These are phyloP conservation scores for Stenolophus ochropezus DNA, from an alignment of 2,888 invertebrate species.

Conservation along the genomic window DNA sequence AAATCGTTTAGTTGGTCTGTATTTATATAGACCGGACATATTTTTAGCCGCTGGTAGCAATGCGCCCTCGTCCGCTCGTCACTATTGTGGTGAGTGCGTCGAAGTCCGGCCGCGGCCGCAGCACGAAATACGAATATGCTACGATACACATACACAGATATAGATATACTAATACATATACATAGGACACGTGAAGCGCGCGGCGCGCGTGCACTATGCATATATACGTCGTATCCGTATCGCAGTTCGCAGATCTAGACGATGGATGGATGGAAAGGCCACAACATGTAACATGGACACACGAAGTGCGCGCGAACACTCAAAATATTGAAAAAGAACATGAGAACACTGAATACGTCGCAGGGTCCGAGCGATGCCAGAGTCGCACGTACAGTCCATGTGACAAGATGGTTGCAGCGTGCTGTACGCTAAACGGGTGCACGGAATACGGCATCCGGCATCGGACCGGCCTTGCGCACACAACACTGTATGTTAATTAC, in stretches of 20 bases:
- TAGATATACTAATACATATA: constrained; percentile 1
- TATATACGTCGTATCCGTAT: neutral
- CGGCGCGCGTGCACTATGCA: constrained; percentile 1
- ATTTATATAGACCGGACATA: constrained; percentile 69
- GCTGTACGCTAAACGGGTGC: too few relatives aligned
- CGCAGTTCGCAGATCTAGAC: neutral
- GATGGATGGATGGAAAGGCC: constrained; percentile 42
- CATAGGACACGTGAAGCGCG: neutral
- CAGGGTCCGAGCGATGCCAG: constrained; percentile 57
- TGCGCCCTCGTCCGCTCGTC: constrained; percentile 49
- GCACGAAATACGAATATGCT: constrained; percentile 21
- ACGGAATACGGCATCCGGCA: constrained; percentile 15
- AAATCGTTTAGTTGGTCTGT: constrained; percentile 25
- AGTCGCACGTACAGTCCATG: neutral
- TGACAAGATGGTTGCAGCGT: neutral
- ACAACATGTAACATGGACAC: constrained; percentile 46
- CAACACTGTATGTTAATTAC: constrained; percentile 73
- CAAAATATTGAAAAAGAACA: constrained; percentile 52
- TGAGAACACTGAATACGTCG: constrained; percentile 56
- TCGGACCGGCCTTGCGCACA: constrained; percentile 65
- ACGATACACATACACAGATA: constrained; percentile 19
- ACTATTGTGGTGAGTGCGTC: constrained; percentile 19
- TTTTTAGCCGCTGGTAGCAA: constrained; percentile 70
- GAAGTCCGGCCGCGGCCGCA: constrained; percentile 7
- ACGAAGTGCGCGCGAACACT: constrained; percentile 58